phyloP scores from a whole-genome alignment of 2,888 invertebrate genomes.

The Ischnus inquisitorius region DNA sequence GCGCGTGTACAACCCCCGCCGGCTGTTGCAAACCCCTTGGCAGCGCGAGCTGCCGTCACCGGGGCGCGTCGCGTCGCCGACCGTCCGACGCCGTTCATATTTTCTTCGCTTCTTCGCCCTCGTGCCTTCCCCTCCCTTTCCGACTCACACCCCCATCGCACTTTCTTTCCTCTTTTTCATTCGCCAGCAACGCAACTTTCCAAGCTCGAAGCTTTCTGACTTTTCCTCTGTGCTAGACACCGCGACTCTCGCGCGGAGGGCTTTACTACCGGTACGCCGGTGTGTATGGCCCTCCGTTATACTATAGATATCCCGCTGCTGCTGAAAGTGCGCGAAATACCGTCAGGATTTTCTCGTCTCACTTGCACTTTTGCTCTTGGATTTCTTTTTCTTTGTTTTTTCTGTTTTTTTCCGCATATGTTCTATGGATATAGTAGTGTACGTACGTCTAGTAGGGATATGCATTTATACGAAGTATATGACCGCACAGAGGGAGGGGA shows the following conservation, averaged over 20 bases:
- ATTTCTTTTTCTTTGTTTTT: constrained; percentile 1
- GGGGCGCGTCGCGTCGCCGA: constrained; percentile 50
- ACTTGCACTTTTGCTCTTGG: background rate
- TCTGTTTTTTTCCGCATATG: constrained; percentile 8
- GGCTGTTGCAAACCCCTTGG: constrained; percentile 20
- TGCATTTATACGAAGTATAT: constrained; percentile 24
- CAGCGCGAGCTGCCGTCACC: constrained; percentile 36
- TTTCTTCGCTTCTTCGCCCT: constrained; percentile 59
- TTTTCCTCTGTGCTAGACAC: constrained; percentile 46
- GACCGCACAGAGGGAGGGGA: background rate
- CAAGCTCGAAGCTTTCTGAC: constrained; percentile 58
- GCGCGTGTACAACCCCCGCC: constrained; percentile 1
- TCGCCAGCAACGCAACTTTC: constrained; percentile 44
- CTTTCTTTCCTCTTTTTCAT: constrained; percentile 48
- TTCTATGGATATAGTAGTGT: constrained; percentile 13
- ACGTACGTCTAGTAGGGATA: constrained; percentile 4
- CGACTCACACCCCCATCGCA: constrained; percentile 5
- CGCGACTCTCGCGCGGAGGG: background rate
- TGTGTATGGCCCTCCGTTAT: constrained; percentile 8
- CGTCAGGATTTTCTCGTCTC: background rate
- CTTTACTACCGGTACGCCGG: background rate
- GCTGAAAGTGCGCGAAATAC: constrained; percentile 13
- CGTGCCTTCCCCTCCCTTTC: constrained; percentile 10
- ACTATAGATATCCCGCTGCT: constrained; percentile 6
- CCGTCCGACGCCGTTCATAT: constrained; percentile 58